Evolutionary conservation across 2,113 vertebrate genomes (phyloP).

Genomic region (Elgaria multicarinata): DNA sequence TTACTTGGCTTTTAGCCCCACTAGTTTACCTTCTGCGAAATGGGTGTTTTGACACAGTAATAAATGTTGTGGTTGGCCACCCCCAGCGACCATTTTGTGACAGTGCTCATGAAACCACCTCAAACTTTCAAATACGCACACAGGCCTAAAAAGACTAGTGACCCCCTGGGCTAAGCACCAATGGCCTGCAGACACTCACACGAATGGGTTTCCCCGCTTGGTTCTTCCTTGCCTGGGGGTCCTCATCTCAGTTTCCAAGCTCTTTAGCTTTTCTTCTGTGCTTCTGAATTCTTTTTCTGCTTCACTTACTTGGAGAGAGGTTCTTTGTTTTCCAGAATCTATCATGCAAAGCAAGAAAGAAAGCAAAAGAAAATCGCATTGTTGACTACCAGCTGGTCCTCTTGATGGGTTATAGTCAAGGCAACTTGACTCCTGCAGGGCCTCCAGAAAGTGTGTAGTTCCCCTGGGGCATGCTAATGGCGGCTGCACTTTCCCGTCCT

Average conservation of each 20-base stretch:
- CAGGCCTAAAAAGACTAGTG: too few relatives aligned
- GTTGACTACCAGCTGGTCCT: neutral
- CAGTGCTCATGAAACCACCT: too few relatives aligned
- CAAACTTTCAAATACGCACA: too few relatives aligned
- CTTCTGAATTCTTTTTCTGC: neutral
- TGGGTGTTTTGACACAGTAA: too few relatives aligned
- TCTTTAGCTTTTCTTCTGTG: neutral
- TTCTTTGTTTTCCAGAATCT: neutral
- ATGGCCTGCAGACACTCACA: constrained; percentile 44
- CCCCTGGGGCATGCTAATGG: too few relatives aligned
- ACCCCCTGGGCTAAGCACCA: neutral
- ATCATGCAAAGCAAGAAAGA: neutral
- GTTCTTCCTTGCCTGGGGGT: fast-evolving
- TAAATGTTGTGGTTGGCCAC: too few relatives aligned
- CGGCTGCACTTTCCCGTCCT: too few relatives aligned
- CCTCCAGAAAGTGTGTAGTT: too few relatives aligned
- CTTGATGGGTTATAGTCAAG: neutral
- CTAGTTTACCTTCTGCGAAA: too few relatives aligned
- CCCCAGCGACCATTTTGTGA: too few relatives aligned
- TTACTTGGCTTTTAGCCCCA: too few relatives aligned
- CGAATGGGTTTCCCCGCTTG: neutral
- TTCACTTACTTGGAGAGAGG: neutral
- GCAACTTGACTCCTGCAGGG: too few relatives aligned
- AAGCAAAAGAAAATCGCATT: neutral
- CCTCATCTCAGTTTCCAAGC: constrained; percentile 24